Conservation (phyloP, 2,888 invertebrate species). For the Bembecia ichneumoniformis region DNA sequence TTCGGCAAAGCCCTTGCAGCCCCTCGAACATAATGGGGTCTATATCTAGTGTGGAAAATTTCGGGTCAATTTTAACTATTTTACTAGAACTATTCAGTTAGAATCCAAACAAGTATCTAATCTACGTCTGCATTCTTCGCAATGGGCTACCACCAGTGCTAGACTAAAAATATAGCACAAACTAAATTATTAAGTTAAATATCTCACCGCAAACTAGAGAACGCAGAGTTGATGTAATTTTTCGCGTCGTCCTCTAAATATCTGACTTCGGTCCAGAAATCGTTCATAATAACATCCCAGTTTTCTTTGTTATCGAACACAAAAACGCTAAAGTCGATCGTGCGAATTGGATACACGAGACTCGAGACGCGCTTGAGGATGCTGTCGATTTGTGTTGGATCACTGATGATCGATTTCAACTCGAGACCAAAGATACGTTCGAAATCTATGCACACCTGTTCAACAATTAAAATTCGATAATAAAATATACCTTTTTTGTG, state of each 20-base stretch:
- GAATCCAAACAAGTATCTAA: too few species aligned
- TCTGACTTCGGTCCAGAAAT: slow-evolving; percentile 82
- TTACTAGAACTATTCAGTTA: too few species aligned
- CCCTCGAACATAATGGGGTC: too few species aligned
- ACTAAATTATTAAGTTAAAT: background rate
- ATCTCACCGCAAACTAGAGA: slow-evolving; percentile 78
- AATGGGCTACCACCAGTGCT: too few species aligned
- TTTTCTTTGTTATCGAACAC: slow-evolving; percentile 83
- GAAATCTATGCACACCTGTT: slow-evolving; percentile 85
- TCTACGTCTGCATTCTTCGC: too few species aligned
- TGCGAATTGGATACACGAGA: slow-evolving; percentile 80
- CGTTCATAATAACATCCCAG: slow-evolving; percentile 87
- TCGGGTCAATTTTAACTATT: too few species aligned
- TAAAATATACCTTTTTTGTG: too few species aligned
- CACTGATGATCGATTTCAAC: slow-evolving; percentile 87
- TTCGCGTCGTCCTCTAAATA: slow-evolving; percentile 86
- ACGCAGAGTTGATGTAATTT: slow-evolving; percentile 88
- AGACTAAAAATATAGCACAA: too few species aligned
- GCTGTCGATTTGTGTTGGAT: slow-evolving; percentile 88
- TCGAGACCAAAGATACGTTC: slow-evolving; percentile 91
- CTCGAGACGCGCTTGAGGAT: slow-evolving; percentile 85
- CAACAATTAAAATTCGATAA: slow-evolving; percentile 1
- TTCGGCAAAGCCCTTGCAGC: too few species aligned
- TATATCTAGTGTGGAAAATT: too few species aligned
- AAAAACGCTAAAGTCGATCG: slow-evolving; percentile 88